phyloP scores from a whole-genome alignment of 2,113 vertebrate species.

The Piprites chloris region DNA sequence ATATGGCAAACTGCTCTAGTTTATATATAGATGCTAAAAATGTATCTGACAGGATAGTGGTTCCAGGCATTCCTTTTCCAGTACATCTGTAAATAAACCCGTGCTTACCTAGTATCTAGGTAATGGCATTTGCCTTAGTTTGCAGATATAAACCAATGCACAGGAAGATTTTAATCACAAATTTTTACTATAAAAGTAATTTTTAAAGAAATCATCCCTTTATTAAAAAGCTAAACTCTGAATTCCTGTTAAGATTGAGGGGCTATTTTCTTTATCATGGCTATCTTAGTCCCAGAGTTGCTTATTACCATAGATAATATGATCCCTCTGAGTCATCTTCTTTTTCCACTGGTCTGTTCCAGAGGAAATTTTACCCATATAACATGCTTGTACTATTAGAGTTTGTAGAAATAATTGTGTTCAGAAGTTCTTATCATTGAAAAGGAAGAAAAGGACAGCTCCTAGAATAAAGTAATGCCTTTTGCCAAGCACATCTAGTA shows the following conservation, averaged over 20 bases:
- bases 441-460: neutral
- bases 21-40: neutral
- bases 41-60: neutral
- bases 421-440: neutral
- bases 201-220: neutral
- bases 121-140: neutral
- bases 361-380: neutral
- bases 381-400: neutral
- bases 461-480: neutral
- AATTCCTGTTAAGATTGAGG: neutral
- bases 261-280: neutral
- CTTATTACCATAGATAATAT: neutral
- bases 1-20: neutral
- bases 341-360: neutral
- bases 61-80: neutral
- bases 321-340: neutral
- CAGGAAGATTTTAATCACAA: neutral
- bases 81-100: neutral
- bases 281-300: neutral
- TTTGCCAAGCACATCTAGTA: neutral
- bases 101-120: neutral
- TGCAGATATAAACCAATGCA: neutral
- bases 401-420: neutral
- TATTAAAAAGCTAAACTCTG: neutral
- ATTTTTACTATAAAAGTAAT: neutral